Evolutionary conservation across 2,113 vertebrate genomes (phyloP).

Genomic region (Fulica atra): DNA sequence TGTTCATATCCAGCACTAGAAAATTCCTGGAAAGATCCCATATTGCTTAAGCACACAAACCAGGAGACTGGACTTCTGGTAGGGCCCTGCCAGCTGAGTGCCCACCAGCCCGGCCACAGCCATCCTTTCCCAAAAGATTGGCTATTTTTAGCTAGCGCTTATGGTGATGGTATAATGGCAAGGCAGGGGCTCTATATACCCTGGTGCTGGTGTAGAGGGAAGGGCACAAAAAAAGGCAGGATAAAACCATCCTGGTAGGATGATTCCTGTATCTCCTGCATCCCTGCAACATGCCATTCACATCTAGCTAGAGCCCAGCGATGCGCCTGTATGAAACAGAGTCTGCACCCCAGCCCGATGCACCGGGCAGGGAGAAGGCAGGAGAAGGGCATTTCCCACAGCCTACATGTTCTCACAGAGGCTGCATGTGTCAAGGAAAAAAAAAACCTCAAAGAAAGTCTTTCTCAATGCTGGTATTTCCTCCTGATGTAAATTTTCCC

Average conservation of each 20-base stretch:
- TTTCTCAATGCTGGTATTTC: slow-evolving; percentile 1
- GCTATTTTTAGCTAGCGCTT: neutral
- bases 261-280: accelerated
- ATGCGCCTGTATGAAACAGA: accelerated
- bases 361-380: accelerated
- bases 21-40: neutral
- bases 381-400: neutral
- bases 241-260: neutral
- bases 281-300: accelerated
- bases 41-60: neutral
- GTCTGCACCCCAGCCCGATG: accelerated
- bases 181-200: neutral
- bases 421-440: neutral
- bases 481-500: neutral
- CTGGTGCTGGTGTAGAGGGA: neutral
- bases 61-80: neutral
- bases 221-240: neutral
- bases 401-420: neutral
- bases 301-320: accelerated
- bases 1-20: neutral
- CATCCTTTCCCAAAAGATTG: accelerated
- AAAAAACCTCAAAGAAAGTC: neutral
- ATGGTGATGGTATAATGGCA: accelerated
- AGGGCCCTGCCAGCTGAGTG: neutral
- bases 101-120: neutral